Percentiles rank a stretch among this genome's conserved stretches.
These are phyloP conservation scores for Falco concolor DNA, from an alignment of 2,797 vertebrate species.

Conservation along the genomic window DNA sequence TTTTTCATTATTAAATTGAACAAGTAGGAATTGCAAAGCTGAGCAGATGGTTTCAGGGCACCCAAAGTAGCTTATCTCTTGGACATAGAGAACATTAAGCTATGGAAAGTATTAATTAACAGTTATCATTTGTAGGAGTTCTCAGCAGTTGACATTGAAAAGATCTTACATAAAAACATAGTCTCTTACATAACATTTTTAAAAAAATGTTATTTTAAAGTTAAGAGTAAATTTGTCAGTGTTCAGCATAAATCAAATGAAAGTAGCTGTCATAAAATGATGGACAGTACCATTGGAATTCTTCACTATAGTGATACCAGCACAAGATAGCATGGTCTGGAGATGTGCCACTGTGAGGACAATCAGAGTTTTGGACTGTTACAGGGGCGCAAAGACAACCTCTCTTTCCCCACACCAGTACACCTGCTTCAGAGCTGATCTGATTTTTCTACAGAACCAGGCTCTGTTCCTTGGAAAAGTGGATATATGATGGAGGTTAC, in stretches of 20 bases:
- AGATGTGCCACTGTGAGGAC: neutral
- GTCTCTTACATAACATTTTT: neutral
- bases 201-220: neutral
- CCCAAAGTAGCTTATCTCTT: neutral
- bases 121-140: neutral
- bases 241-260: slow-evolving; percentile 15
- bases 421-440: neutral
- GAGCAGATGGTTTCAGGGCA: neutral
- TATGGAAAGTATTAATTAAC: neutral
- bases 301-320: neutral
- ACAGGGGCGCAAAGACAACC: neutral
- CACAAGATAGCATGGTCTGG: neutral
- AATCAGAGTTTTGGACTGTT: neutral
- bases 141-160: neutral
- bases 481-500: neutral
- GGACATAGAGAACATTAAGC: neutral
- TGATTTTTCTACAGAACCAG: neutral
- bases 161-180: neutral
- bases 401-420: neutral
- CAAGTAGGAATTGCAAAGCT: neutral
- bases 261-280: slow-evolving; percentile 3
- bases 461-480: neutral
- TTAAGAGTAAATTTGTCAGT: slow-evolving; percentile 54
- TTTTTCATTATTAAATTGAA: neutral
- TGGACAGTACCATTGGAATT: neutral